Evolutionary conservation across 2,888 invertebrate genomes (phyloP), one percentile per base, ranked within the genome.

Genomic region (Caenorhabditis panamensis): DNA sequence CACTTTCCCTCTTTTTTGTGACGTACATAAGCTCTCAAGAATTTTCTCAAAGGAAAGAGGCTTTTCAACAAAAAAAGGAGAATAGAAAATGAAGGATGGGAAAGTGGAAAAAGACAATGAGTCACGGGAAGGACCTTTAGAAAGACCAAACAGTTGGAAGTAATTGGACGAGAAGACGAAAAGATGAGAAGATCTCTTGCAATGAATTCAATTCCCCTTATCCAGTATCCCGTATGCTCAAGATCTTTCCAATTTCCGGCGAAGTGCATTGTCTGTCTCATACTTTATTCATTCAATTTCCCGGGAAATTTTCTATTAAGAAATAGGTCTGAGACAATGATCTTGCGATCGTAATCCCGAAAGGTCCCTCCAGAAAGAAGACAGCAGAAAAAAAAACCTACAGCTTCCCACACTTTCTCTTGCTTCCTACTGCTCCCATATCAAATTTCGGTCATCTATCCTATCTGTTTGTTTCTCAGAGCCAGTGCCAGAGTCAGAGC

Each of bases 381-480:
- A 2, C 11, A 13, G 11, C 41, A 41, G 13, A 41, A 41, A 13
- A 41, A 41, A 13, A 13, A 13, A 41, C 9, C 9, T 31, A 2
- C 41, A 13, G 31, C 31, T 31, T 41, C 41, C 41, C 6, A 41
- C 11, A 13, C 41, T 41, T 54, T 41, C n/a, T 37, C 2, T 51
- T 18, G 1, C 49, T 44, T 41, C 13, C 41, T 13, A 13, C 9
- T 31, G 41, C 13, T 62, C 11, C 44, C 62, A 47, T 66, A 66
- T 75, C 73, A 61, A 75, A 66, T 75, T 75, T 66, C 66, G 18
- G 41, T n/a, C 72, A 59, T 66, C 73, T 66, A 53, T 73, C 31
- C 31, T 31, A 31, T 31, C 59, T 66, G 18, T 53, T 47, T 58
- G 6, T 8, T n/a, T 1, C 31, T 22, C 9, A 9, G 18, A n/a